Evolutionary conservation across 2,888 invertebrate genomes (phyloP), one percentile per base, ranked within the genome.

Genomic region (Pediacus dermestoides): DNA sequence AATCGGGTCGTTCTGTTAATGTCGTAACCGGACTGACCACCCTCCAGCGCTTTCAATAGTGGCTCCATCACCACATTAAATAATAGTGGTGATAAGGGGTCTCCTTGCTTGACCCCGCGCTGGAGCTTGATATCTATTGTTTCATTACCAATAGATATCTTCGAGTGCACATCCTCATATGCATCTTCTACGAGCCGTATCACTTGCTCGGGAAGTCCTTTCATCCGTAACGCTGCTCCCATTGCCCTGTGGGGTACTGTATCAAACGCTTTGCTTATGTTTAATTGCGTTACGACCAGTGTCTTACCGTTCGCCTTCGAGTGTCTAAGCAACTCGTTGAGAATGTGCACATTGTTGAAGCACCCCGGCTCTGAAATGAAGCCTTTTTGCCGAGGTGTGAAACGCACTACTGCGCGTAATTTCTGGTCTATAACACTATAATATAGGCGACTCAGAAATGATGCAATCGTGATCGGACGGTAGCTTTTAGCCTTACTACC

Each of bases 251-350:
- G 56, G 10, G 58, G 55, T 3, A 56, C 45, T 1, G 57, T 63
- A 43, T 70, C 70, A 45, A 68, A 71, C 2, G 70, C 71, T 49
- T 70, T 71, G 8, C 64, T 57, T 15, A 71, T 62, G 47, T 72
- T 71, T 13, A 72, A 49, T 22, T 64, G 60, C 34, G 60, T 65
- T 32, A 66, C 50, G 42, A 67, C 68, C 42, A 70, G 55, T 21
- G 60, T 57, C 6, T 39, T 14, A 25, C 37, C 32, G 34, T 53
- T 57, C 36, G 53, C 42, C 47, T 46, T 53, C 32, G 47, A 44
- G 48, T 53, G 56, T 45, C 50, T 39, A 44, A 58, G 48, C 48
- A 30, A 39, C 41, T 59, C 44, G 11, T 51, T 49, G 0, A 63
- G 52, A 15, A 62, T 42, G 32, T 50, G 52, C 23, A 57, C 42